Conservation (phyloP, 2,888 invertebrate species). For the Sesia apiformis region DNA sequence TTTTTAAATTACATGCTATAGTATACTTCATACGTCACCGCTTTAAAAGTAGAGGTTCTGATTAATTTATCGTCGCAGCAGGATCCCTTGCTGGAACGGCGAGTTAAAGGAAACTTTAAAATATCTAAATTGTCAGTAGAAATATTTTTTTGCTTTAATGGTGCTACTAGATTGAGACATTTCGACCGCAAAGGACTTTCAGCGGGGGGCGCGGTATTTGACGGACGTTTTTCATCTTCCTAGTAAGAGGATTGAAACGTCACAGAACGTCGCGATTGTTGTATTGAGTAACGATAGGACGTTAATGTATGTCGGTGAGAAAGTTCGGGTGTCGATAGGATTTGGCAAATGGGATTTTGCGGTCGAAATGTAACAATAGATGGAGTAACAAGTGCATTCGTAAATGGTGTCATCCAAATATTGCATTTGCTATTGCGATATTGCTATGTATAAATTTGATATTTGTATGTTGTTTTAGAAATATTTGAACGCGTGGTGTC, state of each 20-base stretch:
- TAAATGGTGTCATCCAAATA: too few species aligned
- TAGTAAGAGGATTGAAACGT: slow-evolving; percentile 48
- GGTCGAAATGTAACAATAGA: slow-evolving; percentile 20
- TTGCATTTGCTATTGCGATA: too few species aligned
- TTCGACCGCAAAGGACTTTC: slow-evolving; percentile 58
- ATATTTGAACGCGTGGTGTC: too few species aligned
- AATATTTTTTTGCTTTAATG: slow-evolving; percentile 29
- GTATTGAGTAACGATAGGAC: slow-evolving; percentile 16
- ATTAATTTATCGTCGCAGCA: slow-evolving; percentile 53
- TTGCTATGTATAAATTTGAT: too few species aligned
- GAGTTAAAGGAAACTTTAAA: slow-evolving; percentile 23
- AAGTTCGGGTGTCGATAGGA: slow-evolving; percentile 21
- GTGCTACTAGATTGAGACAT: slow-evolving; percentile 54
- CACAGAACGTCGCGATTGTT: slow-evolving; percentile 34
- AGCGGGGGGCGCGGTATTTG: slow-evolving; percentile 55
- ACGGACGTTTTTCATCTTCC: slow-evolving; percentile 41
- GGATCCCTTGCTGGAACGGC: slow-evolving; percentile 39
- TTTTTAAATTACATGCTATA: too few species aligned
- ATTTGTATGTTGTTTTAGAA: too few species aligned
- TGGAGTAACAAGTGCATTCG: slow-evolving; percentile 8
- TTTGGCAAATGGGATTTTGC: slow-evolving; percentile 18
- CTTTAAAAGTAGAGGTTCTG: slow-evolving; percentile 11
- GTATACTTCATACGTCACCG: background rate
- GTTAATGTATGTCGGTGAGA: slow-evolving; percentile 22
- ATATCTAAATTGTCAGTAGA: slow-evolving; percentile 19